Conservation (phyloP, 2,888 invertebrate genomes). For the Lycophotia porphyrea region DNA sequence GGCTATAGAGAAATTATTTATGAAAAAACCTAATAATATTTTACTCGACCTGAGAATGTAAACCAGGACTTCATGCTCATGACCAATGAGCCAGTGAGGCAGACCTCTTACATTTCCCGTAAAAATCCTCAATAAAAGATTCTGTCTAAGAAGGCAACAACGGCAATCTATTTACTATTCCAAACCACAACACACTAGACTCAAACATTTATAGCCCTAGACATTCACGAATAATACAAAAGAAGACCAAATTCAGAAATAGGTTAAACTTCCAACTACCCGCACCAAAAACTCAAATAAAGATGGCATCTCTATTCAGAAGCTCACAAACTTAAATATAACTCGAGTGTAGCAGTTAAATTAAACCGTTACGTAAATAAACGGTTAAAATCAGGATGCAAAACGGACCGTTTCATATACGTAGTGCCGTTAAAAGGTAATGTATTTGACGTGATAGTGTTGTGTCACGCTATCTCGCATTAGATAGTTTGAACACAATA, state of each 20-base stretch:
- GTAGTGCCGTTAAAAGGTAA: slow-evolving; percentile 44
- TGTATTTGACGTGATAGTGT: slow-evolving; percentile 47
- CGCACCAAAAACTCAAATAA: slow-evolving; percentile 18
- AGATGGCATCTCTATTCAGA: slow-evolving; percentile 23
- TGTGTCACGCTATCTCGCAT: slow-evolving; percentile 57
- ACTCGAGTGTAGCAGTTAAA: slow-evolving; percentile 34
- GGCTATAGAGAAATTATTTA: no score
- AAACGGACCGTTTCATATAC: slow-evolving; percentile 43
- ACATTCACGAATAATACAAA: slow-evolving; percentile 22
- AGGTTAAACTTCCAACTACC: slow-evolving; percentile 19
- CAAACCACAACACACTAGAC: neutral
- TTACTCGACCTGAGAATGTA: neutral
- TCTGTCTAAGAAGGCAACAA: neutral
- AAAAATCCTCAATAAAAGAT: neutral
- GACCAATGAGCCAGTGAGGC: neutral
- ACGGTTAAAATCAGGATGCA: slow-evolving; percentile 52
- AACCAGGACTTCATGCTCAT: neutral
- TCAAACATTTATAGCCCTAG: neutral
- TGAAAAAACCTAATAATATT: neutral
- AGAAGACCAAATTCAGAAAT: slow-evolving; percentile 14
- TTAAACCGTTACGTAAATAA: slow-evolving; percentile 48
- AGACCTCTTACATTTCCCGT: rapidly evolving
- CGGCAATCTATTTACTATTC: neutral
- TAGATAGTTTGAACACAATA: slow-evolving; percentile 43
- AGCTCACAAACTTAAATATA: slow-evolving; percentile 31